Base-by-base conservation (phyloP, 1,140 invertebrate species). In the Nilaparvata lugens region DNA sequence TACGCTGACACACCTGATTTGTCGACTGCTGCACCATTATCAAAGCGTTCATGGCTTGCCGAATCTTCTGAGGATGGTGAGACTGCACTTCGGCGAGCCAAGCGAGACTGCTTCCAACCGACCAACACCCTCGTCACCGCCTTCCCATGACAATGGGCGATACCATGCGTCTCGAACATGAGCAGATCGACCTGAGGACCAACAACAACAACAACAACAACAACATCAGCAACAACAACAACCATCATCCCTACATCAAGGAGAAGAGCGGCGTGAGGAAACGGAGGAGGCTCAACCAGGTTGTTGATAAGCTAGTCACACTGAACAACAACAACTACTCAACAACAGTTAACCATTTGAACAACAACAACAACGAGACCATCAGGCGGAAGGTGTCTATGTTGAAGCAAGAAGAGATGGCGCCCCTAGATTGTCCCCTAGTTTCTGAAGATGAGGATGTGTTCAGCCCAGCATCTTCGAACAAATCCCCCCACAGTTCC, bases 251-350 rank as follows among this genome's bases (percentile, higher is more conserved):
- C 40, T 25, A 31, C 38, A 13, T 38, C 21, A 38, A 45, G 38
- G 81, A 81, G 62, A 76, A 81, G 57, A 77, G 84, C 24, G 31
- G 84, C 24, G 31, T 35, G 4, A 35, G 31, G 31, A 88, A 88
- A 70, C 76, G 87, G 21, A 87, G 87, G 69, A 75, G 87, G n/a
- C 71, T 89, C 14, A 86, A 82, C 60, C 85, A 87, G 64, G 87
- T 89, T 1, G 70, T 89, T 45, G 84, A 87, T 66, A 87, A 87
- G 67, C 72, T 89, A 16, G 69, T 73, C 1, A 72, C 68, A n/a
- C 54, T 66, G 23, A 73, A 72, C 64, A 71, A 72, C 64, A 70
- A 70, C 23, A 64, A 58, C 38, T 56, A 56, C 24, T n/a, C n/a
- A n/a, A n/a, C n/a, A n/a, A 54, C 61, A n/a, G 62, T 69, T 38